Base-by-base conservation (phyloP, 2,888 invertebrate species). In the Amorpha juglandis region DNA sequence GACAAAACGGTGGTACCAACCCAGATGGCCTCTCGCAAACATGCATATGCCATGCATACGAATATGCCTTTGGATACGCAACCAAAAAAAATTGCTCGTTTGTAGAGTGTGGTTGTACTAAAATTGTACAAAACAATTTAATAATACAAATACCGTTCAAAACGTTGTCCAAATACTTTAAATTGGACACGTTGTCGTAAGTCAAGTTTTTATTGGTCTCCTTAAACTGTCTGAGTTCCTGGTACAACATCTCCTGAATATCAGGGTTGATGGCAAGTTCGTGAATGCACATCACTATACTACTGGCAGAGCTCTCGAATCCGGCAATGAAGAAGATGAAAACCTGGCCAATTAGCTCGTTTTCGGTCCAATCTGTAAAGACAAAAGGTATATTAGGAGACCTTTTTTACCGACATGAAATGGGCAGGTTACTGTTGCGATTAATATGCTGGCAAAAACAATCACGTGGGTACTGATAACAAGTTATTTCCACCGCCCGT, bases 251-350 rank as follows among this genome's bases (percentile, higher is more conserved):
- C 4, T 90, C 84, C 68, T 94, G 92, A 0, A 93, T 69, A 0
- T 90, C 80, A 0, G 84, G 81, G 68, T 94, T 83, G 1, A 81
- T 47, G 69, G 74, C 70, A 63, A 81, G 55, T 66, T 83, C 80
- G 38, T 92, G 89, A 7, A 90, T 71, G 16, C 80, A 75, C 78
- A 90, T 81, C 0, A 81, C 82, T 14, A 92, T 67, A 0, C 81
- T 76, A 0, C 85, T 78, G 0, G 90, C 86, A 0, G 87, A 78
- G 38, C 84, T 87, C 50, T 93, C 92, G 65, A 86, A 91, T 0
- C 92, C 91, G 19, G 90, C 92, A 0, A 81, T 67, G 70, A 92
- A 91, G 73, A 91, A 90, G 21, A 91, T 79, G 67, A 91, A 87
- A 0, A 90, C 87, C 75, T 94, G 93, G 0, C 86, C 84, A 0